A percentile compares a stretch with the other conserved stretches of the same genome.
Conservation (phyloP, 2,113 vertebrate genomes). For the Megaceryle maxima region DNA sequence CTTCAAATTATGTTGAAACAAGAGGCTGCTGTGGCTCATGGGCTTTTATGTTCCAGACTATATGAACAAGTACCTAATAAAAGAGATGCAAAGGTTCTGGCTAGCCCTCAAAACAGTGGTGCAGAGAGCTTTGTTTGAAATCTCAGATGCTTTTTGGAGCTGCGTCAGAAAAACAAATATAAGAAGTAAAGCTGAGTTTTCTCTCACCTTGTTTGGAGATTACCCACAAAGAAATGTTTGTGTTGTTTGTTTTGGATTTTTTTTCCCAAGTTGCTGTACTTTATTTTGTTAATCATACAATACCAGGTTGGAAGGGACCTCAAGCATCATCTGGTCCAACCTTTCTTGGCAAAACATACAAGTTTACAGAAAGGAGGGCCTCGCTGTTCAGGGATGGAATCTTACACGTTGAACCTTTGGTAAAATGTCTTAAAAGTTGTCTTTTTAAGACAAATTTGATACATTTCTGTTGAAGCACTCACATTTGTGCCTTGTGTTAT, state of each 20-base stretch:
- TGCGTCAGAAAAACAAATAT: background rate
- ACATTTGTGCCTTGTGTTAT: background rate
- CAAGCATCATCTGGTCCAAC: background rate
- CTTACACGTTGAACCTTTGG: background rate
- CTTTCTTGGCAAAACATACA: background rate
- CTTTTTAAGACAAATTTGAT: background rate
- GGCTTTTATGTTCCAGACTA: background rate
- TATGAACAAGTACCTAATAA: conserved; percentile 1
- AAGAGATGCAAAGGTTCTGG: background rate
- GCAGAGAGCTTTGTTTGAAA: conserved; percentile 14
- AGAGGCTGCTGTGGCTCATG: background rate
- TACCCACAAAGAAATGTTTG: background rate
- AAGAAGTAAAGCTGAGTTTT: background rate
- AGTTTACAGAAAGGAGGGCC: background rate
- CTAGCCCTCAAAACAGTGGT: background rate
- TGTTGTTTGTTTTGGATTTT: background rate
- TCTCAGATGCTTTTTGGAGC: background rate
- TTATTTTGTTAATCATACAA: background rate
- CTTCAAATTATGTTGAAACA: background rate
- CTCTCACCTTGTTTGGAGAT: background rate
- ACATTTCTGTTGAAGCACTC: background rate
- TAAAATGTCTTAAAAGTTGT: background rate
- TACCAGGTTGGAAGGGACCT: background rate
- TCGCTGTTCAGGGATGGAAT: background rate
- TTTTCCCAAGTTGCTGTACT: background rate